A percentile compares a stretch with the other conserved stretches of the same genome.
Evolutionary conservation across 2,113 vertebrate genomes (phyloP).

Genomic region (Scomber scombrus): DNA sequence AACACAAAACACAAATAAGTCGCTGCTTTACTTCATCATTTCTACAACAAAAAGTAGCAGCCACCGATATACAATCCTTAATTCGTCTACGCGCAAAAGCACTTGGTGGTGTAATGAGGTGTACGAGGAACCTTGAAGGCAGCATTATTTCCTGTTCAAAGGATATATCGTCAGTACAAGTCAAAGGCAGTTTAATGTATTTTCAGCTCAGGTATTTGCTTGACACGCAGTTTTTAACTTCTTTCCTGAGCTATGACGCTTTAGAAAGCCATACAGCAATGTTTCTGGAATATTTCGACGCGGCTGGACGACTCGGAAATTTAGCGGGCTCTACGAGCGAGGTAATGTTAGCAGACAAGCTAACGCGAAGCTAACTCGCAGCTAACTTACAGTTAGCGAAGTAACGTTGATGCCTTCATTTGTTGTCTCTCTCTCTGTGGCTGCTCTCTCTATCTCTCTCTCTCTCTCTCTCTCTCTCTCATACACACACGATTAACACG

Average conservation of each 20-base stretch:
- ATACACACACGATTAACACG: rapidly evolving
- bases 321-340: conserved; percentile 64
- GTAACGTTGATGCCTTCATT: conserved; percentile 12
- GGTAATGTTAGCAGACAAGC: conserved; percentile 75
- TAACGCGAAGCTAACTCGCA: conserved; percentile 59
- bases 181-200: conserved; percentile 62
- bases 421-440: neutral
- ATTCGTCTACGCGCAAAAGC: neutral
- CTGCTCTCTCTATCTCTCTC: neutral
- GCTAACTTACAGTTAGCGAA: conserved; percentile 57
- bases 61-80: neutral
- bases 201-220: conserved; percentile 37
- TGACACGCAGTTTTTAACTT: conserved; percentile 6
- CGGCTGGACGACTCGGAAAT: conserved; percentile 61
- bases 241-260: conserved; percentile 23
- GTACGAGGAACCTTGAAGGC: conserved; percentile 44
- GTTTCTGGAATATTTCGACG: conserved; percentile 63
- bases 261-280: conserved; percentile 53
- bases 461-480: too few species aligned
- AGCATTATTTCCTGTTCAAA: conserved; percentile 74
- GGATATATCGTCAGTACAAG: conserved; percentile 47
- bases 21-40: neutral
- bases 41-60: neutral
- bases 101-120: rapidly evolving
- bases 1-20: neutral